Conservation (phyloP, 2,797 vertebrate genomes). For the Crenuchus spilurus region DNA sequence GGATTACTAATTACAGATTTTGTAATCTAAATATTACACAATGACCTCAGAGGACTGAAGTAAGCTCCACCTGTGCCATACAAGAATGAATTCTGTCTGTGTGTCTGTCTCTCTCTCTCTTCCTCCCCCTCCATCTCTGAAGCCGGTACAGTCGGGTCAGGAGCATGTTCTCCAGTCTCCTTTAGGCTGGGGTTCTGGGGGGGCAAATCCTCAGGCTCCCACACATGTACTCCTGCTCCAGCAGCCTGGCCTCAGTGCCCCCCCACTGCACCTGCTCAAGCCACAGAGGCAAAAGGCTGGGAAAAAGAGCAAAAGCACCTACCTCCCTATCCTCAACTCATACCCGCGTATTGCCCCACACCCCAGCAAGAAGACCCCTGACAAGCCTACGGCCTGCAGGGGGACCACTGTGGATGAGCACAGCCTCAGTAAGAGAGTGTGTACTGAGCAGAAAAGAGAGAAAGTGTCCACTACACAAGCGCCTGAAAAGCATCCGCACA, state of each 20-base stretch:
- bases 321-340: constrained; percentile 73
- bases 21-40: too few species aligned
- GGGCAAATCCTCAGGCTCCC: constrained; percentile 19
- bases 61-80: constrained; percentile 1
- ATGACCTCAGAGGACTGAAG: neutral
- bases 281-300: constrained; percentile 46
- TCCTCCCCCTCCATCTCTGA: constrained; percentile 44
- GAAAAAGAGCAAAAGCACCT: constrained; percentile 60
- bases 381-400: constrained; percentile 50
- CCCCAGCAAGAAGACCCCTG: constrained; percentile 69
- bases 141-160: constrained; percentile 56
- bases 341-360: constrained; percentile 76
- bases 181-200: constrained; percentile 52
- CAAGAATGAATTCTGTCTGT: constrained; percentile 26
- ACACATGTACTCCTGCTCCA: constrained; percentile 65
- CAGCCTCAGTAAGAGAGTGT: constrained; percentile 70
- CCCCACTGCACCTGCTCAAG: constrained; percentile 51
- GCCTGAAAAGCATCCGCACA: constrained; percentile 43
- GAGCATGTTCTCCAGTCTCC: constrained; percentile 63
- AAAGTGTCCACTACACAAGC: constrained; percentile 38
- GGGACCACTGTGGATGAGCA: constrained; percentile 55
- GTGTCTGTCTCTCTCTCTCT: constrained; percentile 29
- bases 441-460: constrained; percentile 60
- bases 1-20: too few species aligned
- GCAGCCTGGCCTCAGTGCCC: constrained; percentile 53